Base-by-base conservation (phyloP, 2,797 vertebrate species). In the Nannoperca obscura region DNA sequence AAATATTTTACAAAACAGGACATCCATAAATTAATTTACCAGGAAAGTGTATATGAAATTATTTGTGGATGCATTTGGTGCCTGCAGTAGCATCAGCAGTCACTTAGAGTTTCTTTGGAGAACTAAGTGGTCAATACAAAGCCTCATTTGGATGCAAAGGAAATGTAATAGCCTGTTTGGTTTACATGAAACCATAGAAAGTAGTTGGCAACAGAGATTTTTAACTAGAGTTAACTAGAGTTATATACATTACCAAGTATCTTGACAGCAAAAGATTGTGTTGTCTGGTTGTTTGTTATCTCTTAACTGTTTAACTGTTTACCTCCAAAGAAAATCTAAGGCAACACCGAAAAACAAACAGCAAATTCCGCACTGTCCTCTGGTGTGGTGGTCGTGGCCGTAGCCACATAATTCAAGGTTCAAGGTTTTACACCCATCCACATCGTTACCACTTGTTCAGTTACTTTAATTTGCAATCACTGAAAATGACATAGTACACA, bases 41-140 rank as follows among this genome's bases (percentile, higher is more conserved):
- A 24, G 15, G 0, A 63, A 34, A 53, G 36, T 75, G 69, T 27
- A n/a, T 64, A 60, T 58, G 10, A 58, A 78, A 70, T 59, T 47
- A 53, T 70, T 70, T 55, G 34, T 55, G 40, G 42, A 47, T 57
- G 20, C 9, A 73, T 75, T 57, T 36, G 27, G n/a, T 62, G 61
- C 27, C 73, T 40, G 50, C 50, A 76, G 60, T 50, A 36, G 36
- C 40, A 46, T 75, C 67, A 83, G 71, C 32, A 65, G 71, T 80
- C 36, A 42, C 78, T 79, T 27, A 65, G 42, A 44, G 57, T 83
- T 85, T 77, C 57, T 68, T 71, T 54, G 34, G 62, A 66, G 74
- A 59, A 68, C 50, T 84, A 87, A 87, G 79, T 87, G 77, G 78
- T 84, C 83, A 84, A 91, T 89, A 88, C 67, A 78, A 52, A 78